Evolutionary conservation across 2,888 invertebrate genomes (phyloP).

Genomic region (Crossocerus cetratus): DNA sequence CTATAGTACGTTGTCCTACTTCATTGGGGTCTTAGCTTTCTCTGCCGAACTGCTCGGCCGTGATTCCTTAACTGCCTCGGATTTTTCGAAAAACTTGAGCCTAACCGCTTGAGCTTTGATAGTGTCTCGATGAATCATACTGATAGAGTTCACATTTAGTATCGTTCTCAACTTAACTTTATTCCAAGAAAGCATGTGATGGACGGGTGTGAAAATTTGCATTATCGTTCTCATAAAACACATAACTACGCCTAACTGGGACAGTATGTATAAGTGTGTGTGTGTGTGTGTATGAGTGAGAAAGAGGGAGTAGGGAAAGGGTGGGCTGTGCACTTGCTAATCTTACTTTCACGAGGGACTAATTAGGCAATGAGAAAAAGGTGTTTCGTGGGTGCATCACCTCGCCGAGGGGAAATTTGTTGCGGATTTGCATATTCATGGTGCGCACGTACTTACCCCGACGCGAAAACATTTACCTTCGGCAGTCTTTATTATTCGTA

Average conservation of each 20-base stretch:
- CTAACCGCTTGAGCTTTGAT: too few species aligned
- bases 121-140: too few species aligned
- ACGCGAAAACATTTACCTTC: slow-evolving; percentile 62
- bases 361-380: slow-evolving; percentile 60
- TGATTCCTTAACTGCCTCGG: too few species aligned
- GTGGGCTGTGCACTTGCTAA: slow-evolving; percentile 63
- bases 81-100: too few species aligned
- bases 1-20: too few species aligned
- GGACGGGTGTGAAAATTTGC: background rate
- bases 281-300: too few species aligned
- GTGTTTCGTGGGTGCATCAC: slow-evolving; percentile 55
- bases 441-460: slow-evolving; percentile 58
- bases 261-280: too few species aligned
- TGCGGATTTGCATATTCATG: slow-evolving; percentile 68
- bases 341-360: slow-evolving; percentile 66
- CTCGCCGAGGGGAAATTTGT: slow-evolving; percentile 58
- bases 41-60: too few species aligned
- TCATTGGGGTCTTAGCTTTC: too few species aligned
- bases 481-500: slow-evolving; percentile 62
- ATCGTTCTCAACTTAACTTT: too few species aligned
- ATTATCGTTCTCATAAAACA: slow-evolving; percentile 52
- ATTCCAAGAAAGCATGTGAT: too few species aligned
- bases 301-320: slow-evolving; percentile 1
- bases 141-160: too few species aligned
- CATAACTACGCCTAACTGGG: slow-evolving; percentile 52